A percentile compares a stretch with the other conserved stretches of the same genome.
phyloP scores from a whole-genome alignment of 2,888 invertebrate species.

The Chalcosyrphus nemorum region DNA sequence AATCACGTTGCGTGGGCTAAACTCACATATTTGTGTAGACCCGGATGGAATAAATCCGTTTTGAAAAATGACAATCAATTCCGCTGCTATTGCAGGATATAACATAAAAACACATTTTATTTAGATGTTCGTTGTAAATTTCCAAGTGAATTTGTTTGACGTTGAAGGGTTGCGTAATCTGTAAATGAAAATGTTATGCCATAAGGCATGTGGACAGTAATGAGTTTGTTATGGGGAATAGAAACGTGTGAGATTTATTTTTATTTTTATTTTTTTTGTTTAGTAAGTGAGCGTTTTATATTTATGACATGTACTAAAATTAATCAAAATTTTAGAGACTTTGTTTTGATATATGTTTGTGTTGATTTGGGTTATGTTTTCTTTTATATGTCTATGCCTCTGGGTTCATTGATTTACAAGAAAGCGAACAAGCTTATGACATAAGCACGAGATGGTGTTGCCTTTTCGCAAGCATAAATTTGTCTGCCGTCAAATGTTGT shows the following conservation, averaged over 20 bases:
- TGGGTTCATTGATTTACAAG: too few relatives aligned
- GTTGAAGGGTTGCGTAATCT: slow-evolving; percentile 8
- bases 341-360: background rate
- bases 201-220: background rate
- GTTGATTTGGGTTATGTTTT: too few relatives aligned
- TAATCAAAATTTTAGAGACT: background rate
- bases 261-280: background rate
- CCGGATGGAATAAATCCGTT: slow-evolving; percentile 14
- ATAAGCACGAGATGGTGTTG: too few relatives aligned
- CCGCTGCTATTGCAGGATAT: background rate
- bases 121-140: slow-evolving; percentile 12
- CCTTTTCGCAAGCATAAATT: too few relatives aligned
- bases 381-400: too few relatives aligned
- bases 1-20: background rate
- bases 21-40: background rate
- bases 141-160: slow-evolving; percentile 5
- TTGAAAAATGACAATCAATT: slow-evolving; percentile 45
- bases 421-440: too few relatives aligned
- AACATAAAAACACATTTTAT: slow-evolving; percentile 25
- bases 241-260: background rate
- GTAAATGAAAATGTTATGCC: background rate
- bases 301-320: background rate
- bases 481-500: too few relatives aligned
- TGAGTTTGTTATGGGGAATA: background rate
- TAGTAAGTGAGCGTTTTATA: background rate